Conservation (phyloP, 2,797 vertebrate species). For the Spinus olivaceus region DNA sequence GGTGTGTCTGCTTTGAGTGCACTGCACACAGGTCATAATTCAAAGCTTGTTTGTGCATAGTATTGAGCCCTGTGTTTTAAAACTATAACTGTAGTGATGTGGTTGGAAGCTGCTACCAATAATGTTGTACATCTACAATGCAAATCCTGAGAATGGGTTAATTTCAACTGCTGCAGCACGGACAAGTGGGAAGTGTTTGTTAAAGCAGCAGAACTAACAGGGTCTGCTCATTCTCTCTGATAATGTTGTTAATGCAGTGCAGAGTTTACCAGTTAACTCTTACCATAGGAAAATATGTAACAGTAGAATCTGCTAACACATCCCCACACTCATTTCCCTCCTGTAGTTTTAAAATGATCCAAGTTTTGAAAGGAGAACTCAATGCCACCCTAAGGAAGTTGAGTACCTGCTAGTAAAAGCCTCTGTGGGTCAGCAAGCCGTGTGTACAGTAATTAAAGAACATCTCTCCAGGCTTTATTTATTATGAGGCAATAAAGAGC, state of each 20-base stretch:
- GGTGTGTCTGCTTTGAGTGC: neutral
- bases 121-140: neutral
- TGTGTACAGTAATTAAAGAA: constrained; percentile 31
- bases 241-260: fast-evolving
- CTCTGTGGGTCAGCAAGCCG: neutral
- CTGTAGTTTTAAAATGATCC: neutral
- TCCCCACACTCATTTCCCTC: neutral
- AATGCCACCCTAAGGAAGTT: neutral
- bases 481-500: neutral
- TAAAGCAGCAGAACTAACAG: neutral
- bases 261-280: neutral
- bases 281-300: neutral
- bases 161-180: neutral
- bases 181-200: neutral
- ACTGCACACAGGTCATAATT: neutral
- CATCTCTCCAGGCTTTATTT: constrained; percentile 20
- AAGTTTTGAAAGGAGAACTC: neutral
- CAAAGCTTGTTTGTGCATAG: neutral
- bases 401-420: neutral
- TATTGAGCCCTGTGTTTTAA: neutral
- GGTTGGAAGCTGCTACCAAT: neutral
- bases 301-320: neutral
- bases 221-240: neutral
- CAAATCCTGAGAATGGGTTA: neutral
- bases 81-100: fast-evolving